Base-by-base conservation (phyloP, 2,113 vertebrate species). In the Prunella himalayana region DNA sequence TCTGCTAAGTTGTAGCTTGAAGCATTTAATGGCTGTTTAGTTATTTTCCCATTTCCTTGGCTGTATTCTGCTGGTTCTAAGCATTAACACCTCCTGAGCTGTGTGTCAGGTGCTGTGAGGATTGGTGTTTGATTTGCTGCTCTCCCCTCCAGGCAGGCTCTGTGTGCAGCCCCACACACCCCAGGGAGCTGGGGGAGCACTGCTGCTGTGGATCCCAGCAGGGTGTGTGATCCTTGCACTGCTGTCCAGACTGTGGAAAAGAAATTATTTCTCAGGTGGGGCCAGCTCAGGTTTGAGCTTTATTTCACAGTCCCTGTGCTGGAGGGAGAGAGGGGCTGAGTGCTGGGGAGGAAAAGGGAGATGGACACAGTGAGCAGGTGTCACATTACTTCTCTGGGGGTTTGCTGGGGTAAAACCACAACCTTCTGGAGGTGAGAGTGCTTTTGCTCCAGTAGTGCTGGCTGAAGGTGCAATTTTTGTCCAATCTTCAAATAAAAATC, bases 371-470 rank as follows among this genome's bases (percentile, higher is more conserved):
- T 6, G 68, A 72, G 59, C n/a, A 21, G 35, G 47, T 4, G 61
- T 50, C 22, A 7, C 3, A 0, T 60, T n/a, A 7, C 15, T 72
- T 51, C 33, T 72, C 44, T 50, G 61, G 47, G 33, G 4, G 77
- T 41, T 73, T 68, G n/a, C 57, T 20, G 30, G 28, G 42, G 33
- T 82, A 51, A 82, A 85, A 27, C 30, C 21, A 10, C 45, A 16
- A 1, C 0, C 0, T 56, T 47, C 45, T 24, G 35, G n/a, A 17
- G 33, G 23, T 37, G 51, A 63, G 35, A 16, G 21, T 59, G 31
- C 27, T 85, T 87, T 10, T 73, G 21, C 60, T 85, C 30, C 10
- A 20, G 57, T 11, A 23, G 9, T n/a, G 10, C 25, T 63, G 57
- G 60, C 60, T 84, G 82, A n/a, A 75, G 37, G 37, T 51, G 60